Conservation (phyloP, 2,113 vertebrate species). For the Barbus barbus region DNA sequence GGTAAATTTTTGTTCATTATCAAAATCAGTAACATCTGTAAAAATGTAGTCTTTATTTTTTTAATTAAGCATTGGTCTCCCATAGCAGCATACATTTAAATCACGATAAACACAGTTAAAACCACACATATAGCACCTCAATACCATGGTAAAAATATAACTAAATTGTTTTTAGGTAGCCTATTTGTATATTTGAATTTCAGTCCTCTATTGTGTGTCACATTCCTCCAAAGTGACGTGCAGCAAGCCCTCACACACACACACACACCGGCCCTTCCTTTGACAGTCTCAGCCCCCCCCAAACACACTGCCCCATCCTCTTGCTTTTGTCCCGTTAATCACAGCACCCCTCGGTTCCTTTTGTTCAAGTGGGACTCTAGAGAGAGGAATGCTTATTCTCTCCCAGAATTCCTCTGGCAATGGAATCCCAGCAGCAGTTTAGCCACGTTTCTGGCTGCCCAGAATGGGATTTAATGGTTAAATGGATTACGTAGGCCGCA, state of each 20-base stretch:
- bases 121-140: too few species aligned
- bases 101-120: too few species aligned
- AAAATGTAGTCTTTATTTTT: too few species aligned
- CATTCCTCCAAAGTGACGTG: constrained; percentile 74
- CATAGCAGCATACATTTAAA: too few species aligned
- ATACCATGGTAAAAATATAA: too few species aligned
- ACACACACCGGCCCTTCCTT: constrained; percentile 11
- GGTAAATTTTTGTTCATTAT: too few species aligned
- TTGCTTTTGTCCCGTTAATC: constrained; percentile 66
- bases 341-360: constrained; percentile 70
- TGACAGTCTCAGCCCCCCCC: constrained; percentile 53
- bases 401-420: not conserved
- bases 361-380: constrained; percentile 69
- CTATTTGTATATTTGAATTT: too few species aligned
- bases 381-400: constrained; percentile 69
- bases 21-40: too few species aligned
- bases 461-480: constrained; percentile 2
- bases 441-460: constrained; percentile 8
- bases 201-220: constrained; percentile 69
- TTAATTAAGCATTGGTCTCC: too few species aligned
- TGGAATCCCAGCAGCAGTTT: not conserved
- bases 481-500: not conserved
- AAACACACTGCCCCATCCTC: constrained; percentile 73
- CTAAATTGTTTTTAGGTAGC: too few species aligned
- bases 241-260: constrained; percentile 60